Conservation (phyloP, 2,797 vertebrate genomes). For the Avahi laniger region DNA sequence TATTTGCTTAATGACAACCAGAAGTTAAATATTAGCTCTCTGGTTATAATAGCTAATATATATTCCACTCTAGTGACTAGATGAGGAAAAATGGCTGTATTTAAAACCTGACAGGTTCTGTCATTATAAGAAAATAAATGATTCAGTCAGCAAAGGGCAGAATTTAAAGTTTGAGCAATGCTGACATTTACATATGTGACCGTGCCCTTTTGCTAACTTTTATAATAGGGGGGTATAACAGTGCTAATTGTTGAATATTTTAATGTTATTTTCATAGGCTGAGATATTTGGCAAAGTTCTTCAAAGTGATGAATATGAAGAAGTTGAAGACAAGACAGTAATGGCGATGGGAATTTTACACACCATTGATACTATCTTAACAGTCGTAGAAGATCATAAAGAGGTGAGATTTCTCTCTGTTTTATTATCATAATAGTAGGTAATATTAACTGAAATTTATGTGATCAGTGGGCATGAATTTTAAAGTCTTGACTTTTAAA, state of each 20-base stretch:
- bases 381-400: constrained; percentile 96
- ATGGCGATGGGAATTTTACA: constrained; percentile 97
- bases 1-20: constrained; percentile 3
- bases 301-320: constrained; percentile 97
- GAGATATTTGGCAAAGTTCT: constrained; percentile 97
- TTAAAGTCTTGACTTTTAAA: constrained; percentile 19
- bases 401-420: constrained; percentile 86
- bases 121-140: neutral
- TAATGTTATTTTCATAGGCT: constrained; percentile 85
- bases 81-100: neutral
- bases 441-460: neutral
- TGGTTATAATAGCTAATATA: neutral
- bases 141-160: neutral
- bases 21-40: neutral
- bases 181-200: neutral
- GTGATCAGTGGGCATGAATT: neutral
- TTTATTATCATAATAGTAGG: neutral
- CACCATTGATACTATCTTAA: constrained; percentile 97
- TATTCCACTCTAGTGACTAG: neutral
- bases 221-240: neutral
- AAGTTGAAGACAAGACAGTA: constrained; percentile 97
- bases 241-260: neutral
- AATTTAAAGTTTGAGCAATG: neutral
- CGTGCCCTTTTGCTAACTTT: neutral
- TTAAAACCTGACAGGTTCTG: constrained; percentile 12